These are phyloP conservation scores for Actenoides lindsayi DNA, from an alignment of 2,113 vertebrate genomes.

Conservation along the genomic window DNA sequence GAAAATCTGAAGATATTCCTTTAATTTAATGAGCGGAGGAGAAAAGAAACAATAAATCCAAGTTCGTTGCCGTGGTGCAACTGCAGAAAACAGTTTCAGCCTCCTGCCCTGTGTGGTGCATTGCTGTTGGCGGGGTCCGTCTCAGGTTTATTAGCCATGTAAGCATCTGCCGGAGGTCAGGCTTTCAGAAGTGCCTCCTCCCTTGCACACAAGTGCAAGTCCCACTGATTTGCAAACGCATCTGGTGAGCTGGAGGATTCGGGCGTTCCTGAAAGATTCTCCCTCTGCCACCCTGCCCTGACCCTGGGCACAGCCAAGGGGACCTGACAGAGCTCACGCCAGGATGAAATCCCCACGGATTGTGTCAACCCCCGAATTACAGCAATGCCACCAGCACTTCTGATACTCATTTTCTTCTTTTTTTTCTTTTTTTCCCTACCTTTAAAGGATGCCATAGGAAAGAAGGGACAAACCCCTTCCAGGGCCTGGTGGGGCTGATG, in stretches of 20 bases:
- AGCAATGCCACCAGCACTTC: not conserved
- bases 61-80: not conserved
- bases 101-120: not conserved
- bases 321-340: fast-evolving
- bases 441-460: not conserved
- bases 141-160: not conserved
- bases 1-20: not conserved
- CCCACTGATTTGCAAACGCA: not conserved
- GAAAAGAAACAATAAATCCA: not conserved
- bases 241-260: not conserved
- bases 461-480: not conserved
- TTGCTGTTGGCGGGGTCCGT: not conserved
- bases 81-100: not conserved
- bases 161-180: not conserved
- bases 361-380: not conserved
- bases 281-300: not conserved
- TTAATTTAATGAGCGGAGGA: fast-evolving
- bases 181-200: not conserved
- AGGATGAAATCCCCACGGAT: not conserved
- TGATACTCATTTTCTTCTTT: not conserved
- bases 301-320: not conserved
- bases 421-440: not conserved
- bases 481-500: not conserved
- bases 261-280: not conserved
- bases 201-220: not conserved